Base-by-base conservation (phyloP, 2,888 invertebrate genomes). In the Hemithea aestivaria region DNA sequence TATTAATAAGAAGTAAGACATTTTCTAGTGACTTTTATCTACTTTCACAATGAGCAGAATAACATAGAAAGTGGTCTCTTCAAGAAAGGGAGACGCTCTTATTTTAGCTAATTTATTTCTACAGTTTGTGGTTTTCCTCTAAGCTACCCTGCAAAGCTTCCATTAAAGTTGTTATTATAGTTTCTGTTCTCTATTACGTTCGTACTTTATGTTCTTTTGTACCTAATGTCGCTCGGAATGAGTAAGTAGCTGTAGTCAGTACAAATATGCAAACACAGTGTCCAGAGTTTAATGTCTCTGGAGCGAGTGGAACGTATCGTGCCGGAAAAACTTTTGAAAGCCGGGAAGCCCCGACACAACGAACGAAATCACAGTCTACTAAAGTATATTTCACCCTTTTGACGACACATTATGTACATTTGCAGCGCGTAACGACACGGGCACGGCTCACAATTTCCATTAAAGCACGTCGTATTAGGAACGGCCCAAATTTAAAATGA, bases 401-500 rank as follows among this genome's bases (percentile, higher is more conserved):
- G 83, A 84, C 81, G 84, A 85, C 82, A 81, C 80, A 85, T 84
- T 85, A 83, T 77, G 75, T 84, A 85, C 83, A 79, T 87, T 85
- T 78, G 79, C 79, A 80, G 80, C 75, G 78, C 74, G 79, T 84
- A 81, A 84, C 81, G 82, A 79, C 80, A 75, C 78, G 73, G 84
- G 83, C 81, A 69, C 77, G 81, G 82, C 76, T 82, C 78, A 81
- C 83, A 83, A 83, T 85, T 83, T 85, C 85, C 84, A 85, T 85
- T 84, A 85, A 70, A 70, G 64, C 56, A 48, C 53, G 53, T 54
- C 63, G 59, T 63, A 60, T 62, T 62, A 66, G 66, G 58, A 80
- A 79, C 60, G 57, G 61, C 76, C 68, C 58, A 73, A 80, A 74
- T 66, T 69, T 66, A 44, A 55, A 61, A 28, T 29, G 33, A 22